A percentile compares a stretch with the other conserved stretches of the same genome.
These are phyloP conservation scores for Zaprionus taronus DNA, from an alignment of 1,140 invertebrate genomes.

Conservation along the genomic window DNA sequence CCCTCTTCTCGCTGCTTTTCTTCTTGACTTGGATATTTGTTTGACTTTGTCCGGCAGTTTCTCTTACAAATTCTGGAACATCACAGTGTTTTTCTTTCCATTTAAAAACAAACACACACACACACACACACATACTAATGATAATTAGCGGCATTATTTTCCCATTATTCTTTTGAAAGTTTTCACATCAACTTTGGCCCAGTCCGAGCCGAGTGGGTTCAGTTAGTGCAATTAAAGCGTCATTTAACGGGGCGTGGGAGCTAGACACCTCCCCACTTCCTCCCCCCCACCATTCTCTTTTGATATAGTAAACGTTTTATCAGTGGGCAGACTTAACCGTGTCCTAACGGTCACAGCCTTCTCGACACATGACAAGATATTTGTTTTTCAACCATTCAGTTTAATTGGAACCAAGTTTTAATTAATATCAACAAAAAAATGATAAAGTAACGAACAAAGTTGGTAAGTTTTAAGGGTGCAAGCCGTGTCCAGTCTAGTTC, in stretches of 20 bases:
- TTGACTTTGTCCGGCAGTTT: constrained; percentile 54
- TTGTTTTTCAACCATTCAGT: constrained; percentile 6
- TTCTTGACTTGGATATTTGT: background rate
- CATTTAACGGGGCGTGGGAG: constrained; percentile 79
- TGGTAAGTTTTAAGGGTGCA: constrained; percentile 61
- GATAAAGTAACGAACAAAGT: constrained; percentile 36
- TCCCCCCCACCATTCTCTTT: background rate
- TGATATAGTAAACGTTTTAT: background rate
- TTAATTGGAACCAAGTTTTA: constrained; percentile 22
- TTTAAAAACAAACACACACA: constrained; percentile 65
- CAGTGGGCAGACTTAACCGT: background rate
- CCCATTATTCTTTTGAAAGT: constrained; percentile 72
- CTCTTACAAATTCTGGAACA: constrained; percentile 66
- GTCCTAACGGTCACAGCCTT: constrained; percentile 9
- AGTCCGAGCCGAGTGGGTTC: constrained; percentile 37
- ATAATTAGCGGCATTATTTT: constrained; percentile 80
- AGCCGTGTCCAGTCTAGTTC: constrained; percentile 42
- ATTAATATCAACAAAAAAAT: background rate
- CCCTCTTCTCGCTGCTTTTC: background rate
- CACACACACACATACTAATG: constrained; percentile 68
- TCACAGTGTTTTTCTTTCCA: constrained; percentile 40
- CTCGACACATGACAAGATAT: constrained; percentile 64
- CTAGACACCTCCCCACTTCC: background rate
- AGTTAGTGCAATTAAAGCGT: constrained; percentile 71
- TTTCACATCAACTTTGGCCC: constrained; percentile 32